Percentiles rank a stretch among this genome's conserved stretches.
Conservation (phyloP, 2,888 invertebrate genomes). For the Euphydryas editha region DNA sequence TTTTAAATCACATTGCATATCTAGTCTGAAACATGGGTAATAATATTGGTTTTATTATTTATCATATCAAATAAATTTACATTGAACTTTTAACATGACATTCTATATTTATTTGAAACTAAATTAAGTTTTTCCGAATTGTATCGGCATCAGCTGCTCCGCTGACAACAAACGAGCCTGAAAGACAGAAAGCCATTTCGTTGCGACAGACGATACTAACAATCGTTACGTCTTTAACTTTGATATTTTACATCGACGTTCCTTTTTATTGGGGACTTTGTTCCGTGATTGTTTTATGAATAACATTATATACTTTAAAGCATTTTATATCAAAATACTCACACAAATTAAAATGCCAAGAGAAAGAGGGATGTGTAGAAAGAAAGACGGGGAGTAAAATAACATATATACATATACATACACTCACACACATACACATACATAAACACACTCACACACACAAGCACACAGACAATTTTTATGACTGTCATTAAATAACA, state of each 20-base stretch:
- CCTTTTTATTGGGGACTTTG: neutral
- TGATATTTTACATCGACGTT: neutral
- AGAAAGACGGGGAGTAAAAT: no score
- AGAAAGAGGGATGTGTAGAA: no score
- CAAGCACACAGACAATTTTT: no score
- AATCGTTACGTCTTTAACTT: neutral
- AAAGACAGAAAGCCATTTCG: neutral
- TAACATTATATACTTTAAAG: neutral
- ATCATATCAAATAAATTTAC: neutral
- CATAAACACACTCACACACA: no score
- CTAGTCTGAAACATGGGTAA: neutral
- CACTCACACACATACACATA: no score
- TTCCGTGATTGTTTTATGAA: neutral
- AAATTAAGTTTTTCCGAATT: neutral
- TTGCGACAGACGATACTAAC: neutral
- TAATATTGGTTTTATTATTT: neutral
- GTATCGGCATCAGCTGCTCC: neutral
- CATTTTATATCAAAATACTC: neutral
- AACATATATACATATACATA: no score
- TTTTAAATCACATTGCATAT: neutral
- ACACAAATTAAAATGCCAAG: neutral
- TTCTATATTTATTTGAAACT: neutral
- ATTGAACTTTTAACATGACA: neutral
- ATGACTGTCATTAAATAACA: no score
- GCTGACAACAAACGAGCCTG: neutral